Conservation (phyloP, 2,113 vertebrate genomes). For the Macaca nemestrina region DNA sequence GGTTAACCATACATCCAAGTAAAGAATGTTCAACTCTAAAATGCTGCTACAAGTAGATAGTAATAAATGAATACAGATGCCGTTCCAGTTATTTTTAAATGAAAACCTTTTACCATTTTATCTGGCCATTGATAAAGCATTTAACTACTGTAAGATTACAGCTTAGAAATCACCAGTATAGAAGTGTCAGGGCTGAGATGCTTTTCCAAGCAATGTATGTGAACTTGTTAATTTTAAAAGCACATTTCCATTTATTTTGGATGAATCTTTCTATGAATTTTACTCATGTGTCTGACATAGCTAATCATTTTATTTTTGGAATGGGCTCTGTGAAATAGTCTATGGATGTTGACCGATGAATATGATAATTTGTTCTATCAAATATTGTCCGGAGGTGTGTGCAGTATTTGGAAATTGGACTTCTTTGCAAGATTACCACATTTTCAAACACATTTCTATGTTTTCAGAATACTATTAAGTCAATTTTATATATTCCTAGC, state of each 20-base stretch:
- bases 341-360: neutral
- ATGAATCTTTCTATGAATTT: neutral
- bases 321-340: neutral
- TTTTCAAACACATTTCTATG: neutral
- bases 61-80: neutral
- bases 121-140: neutral
- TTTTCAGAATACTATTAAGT: constrained; percentile 7
- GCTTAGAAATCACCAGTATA: constrained; percentile 1
- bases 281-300: neutral
- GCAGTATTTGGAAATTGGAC: neutral
- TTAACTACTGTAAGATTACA: neutral
- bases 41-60: neutral
- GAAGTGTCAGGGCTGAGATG: neutral
- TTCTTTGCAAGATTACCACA: neutral
- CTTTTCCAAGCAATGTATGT: neutral
- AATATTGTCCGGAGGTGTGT: neutral
- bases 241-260: constrained; percentile 24
- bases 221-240: constrained; percentile 40
- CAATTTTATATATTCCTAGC: neutral
- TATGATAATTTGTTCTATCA: constrained; percentile 41
- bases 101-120: neutral
- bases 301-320: constrained; percentile 44
- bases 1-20: fast-evolving
- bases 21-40: neutral
- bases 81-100: constrained; percentile 23